Evolutionary conservation across 2,113 vertebrate species (phyloP).

Genomic region (Bettongia penicillata): DNA sequence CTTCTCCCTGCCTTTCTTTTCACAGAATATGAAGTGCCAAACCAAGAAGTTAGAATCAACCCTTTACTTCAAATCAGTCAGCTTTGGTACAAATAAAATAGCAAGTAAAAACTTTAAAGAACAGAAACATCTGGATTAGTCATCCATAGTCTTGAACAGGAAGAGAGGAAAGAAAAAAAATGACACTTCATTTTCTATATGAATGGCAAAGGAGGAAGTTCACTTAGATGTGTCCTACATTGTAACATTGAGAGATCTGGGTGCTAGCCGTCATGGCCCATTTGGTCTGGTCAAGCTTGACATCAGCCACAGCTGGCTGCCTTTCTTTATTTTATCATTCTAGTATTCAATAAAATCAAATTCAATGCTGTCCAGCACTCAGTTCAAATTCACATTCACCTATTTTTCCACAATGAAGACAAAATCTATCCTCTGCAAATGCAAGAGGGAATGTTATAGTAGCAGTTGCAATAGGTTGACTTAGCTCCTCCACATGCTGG

Average conservation of each 20-base stretch:
- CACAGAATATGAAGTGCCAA: not conserved
- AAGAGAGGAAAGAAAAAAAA: not conserved
- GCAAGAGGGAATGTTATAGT: not conserved
- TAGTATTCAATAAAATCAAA: not conserved
- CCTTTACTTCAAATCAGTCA: not conserved
- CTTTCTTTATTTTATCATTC: not conserved
- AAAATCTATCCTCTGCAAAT: not conserved
- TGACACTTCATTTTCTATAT: not conserved
- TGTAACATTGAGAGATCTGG: not conserved
- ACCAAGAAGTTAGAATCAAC: not conserved
- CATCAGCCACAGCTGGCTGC: not conserved
- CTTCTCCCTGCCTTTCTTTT: not conserved
- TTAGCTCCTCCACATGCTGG: not conserved
- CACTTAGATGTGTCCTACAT: not conserved
- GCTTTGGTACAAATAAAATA: not conserved
- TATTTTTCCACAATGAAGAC: not conserved
- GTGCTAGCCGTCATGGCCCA: not conserved
- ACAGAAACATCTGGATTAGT: not conserved
- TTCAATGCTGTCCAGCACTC: not conserved
- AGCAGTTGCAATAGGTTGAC: not conserved
- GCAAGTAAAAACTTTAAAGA: not conserved
- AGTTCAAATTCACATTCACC: not conserved
- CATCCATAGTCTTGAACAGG: not conserved
- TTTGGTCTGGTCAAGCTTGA: not conserved
- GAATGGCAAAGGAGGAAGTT: not conserved